Base-by-base conservation (phyloP, 2,888 invertebrate genomes). In the Graphium colonna region DNA sequence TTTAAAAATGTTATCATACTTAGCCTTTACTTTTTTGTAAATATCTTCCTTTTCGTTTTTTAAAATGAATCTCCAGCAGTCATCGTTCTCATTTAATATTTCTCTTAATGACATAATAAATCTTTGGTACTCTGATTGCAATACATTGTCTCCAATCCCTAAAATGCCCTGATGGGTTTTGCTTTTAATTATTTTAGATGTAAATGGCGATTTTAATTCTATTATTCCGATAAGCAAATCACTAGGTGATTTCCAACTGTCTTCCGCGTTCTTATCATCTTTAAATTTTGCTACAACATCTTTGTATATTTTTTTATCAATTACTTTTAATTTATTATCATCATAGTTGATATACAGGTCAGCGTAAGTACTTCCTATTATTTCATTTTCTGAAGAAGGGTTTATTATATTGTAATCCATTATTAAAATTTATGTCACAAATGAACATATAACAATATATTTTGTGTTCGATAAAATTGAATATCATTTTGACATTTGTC, bases 151-250 rank as follows among this genome's bases (percentile, higher is more conserved):
- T 1, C 87, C 89, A 49, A 88, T 88, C 10, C 63, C 61, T 40
- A 87, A 67, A 56, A 89, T 84, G 36, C 89, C 88, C 69, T 80
- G 69, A 58, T 89, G 88, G 31, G 88, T 77, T 58, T 66, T 76
- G 1, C 82, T 85, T 68, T 85, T 76, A 12, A 77, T 79, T 51
- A 85, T 81, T 75, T 83, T 88, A 0, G 88, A 86, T 12, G 89
- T 89, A 58, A 88, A 85, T 0, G 89, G 89, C 33, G 87, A 83
- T 21, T 69, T 68, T 7, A 89, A 64, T 45, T 83, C 75, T 57
- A 88, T 44, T 59, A 70, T 72, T 13, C 76, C 83, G 57, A 86
- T 79, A 36, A 89, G 61, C 51, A 75, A 63, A 61, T 89, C 89
- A 64, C 89, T 89, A 7, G 89, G 89, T 36, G 89, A 89, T 41